Evolutionary conservation across 2,113 vertebrate species (phyloP).

Genomic region (Plotosus lineatus): DNA sequence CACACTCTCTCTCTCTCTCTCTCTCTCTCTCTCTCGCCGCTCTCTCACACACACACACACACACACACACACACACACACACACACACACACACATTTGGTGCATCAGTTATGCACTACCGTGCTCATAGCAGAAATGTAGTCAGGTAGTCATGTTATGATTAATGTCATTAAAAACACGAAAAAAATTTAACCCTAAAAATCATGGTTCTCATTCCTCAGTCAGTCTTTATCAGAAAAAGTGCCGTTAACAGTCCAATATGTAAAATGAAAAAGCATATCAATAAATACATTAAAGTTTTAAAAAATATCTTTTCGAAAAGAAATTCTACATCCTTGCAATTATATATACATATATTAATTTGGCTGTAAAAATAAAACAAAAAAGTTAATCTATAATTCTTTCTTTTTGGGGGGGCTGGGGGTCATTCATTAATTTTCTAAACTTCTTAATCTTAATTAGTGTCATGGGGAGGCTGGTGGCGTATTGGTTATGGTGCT

Average conservation of each 20-base stretch:
- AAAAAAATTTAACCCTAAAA: neutral
- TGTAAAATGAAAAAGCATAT: neutral
- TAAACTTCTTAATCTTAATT: too few relatives aligned
- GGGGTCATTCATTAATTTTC: too few relatives aligned
- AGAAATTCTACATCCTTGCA: too few relatives aligned
- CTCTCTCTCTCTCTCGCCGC: constrained; percentile 36
- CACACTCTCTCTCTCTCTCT: constrained; percentile 75
- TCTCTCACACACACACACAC: constrained; percentile 12
- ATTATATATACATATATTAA: too few relatives aligned
- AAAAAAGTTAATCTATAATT: too few relatives aligned
- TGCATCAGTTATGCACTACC: constrained; percentile 33
- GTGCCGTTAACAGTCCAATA: neutral
- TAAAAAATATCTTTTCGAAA: too few relatives aligned
- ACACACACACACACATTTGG: constrained; percentile 70
- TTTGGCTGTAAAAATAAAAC: too few relatives aligned
- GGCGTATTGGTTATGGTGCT: too few relatives aligned
- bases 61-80: constrained; percentile 58
- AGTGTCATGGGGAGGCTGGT: too few relatives aligned
- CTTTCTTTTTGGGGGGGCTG: too few relatives aligned
- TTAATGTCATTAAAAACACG: constrained; percentile 10
- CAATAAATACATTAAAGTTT: neutral
- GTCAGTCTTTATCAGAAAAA: neutral
- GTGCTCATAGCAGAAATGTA: constrained; percentile 12
- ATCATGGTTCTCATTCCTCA: neutral
- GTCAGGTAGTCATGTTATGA: constrained; percentile 31